Base-by-base conservation (phyloP, 2,888 invertebrate genomes). In the Agrochola litura region DNA sequence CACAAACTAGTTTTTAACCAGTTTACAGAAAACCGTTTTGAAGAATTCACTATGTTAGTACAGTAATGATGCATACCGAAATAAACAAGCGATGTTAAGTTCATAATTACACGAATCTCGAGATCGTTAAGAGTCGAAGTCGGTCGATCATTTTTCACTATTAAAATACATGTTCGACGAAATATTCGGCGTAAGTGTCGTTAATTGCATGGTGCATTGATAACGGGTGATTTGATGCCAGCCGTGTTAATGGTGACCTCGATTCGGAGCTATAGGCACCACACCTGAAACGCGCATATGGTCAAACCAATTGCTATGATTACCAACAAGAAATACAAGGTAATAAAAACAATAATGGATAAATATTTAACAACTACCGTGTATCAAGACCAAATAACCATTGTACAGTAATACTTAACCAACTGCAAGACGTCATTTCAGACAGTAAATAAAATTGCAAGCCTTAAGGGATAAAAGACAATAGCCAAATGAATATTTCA, bases 31-130 rank as follows among this genome's bases (percentile, higher is more conserved):
- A 91, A 93, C 90, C 89, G 91, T 93, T 92, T 90, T 89, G 83
- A 93, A 91, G 79, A 79, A 83, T 87, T 88, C 86, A 85, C 83
- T 85, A 89, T 84, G 86, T 87, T 86, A 81, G 84, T 85, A 87
- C 83, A 86, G 79, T 87, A 90, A 92, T 90, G 84, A 86, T 89
- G 90, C 88, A 89, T 89, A 90, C 88, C 90, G 91, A 92, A 92
- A 93, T 90, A 91, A 92, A 93, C 90, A 92, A 91, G 91, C 92
- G 90, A 90, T 92, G 92, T 91, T 91, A 91, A 91, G 90, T 91
- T 94, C 90, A 92, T 95, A 94, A 94, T 93, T 92, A 94, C 91
- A 93, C 91, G 90, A 93, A 92, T 90, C 92, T 91, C 86, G 87
- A 87, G 89, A 90, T 91, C 92, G 90, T 94, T 93, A 94, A 91